Percentiles rank a stretch among this genome's conserved stretches.
These are phyloP conservation scores for Corynorhinus townsendii DNA, from an alignment of 2,113 vertebrate species.

Conservation along the genomic window DNA sequence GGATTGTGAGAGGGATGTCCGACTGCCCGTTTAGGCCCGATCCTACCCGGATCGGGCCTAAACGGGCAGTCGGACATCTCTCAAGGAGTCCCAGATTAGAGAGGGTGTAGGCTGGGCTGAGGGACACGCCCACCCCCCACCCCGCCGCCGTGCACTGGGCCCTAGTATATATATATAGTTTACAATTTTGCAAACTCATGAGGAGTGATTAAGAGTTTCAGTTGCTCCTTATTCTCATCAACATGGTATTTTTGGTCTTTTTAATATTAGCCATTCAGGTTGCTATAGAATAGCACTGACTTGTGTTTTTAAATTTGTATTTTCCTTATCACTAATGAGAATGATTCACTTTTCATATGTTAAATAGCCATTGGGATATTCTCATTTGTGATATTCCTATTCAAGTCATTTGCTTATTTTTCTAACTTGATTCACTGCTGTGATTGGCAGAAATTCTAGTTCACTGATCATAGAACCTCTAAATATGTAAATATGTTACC, in stretches of 20 bases:
- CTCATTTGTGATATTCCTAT: background rate
- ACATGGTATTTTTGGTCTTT: background rate
- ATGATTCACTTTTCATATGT: background rate
- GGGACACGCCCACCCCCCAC: too few relatives aligned
- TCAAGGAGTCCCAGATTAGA: too few relatives aligned
- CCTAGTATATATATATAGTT: background rate
- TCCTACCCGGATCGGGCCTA: too few relatives aligned
- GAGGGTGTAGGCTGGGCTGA: too few relatives aligned
- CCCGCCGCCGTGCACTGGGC: too few relatives aligned
- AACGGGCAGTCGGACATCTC: too few relatives aligned
- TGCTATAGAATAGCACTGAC: background rate
- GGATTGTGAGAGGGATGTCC: too few relatives aligned
- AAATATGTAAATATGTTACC: background rate
- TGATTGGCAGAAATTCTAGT: background rate
- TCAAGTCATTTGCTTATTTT: background rate
- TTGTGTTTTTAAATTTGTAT: background rate
- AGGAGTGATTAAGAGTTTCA: background rate
- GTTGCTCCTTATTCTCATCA: background rate
- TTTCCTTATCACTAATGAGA: background rate
- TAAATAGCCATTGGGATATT: background rate
- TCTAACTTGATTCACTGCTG: background rate
- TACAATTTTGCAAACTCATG: background rate
- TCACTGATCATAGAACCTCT: background rate
- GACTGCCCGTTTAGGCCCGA: too few relatives aligned
- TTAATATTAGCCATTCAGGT: background rate